phyloP scores from a whole-genome alignment of 2,888 invertebrate genomes.

The Isotomurus palustris region DNA sequence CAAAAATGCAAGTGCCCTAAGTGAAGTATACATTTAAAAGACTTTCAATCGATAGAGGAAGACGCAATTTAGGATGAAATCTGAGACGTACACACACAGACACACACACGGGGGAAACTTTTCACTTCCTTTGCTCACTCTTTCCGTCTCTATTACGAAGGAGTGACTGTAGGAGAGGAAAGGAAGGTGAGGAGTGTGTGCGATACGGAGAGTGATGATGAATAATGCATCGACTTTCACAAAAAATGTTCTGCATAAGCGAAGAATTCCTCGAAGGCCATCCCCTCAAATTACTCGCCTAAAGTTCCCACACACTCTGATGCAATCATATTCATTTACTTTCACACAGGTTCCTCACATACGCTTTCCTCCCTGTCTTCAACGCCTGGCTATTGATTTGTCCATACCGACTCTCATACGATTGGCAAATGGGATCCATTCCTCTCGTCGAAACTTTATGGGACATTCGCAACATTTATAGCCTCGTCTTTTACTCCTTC shows the following conservation, averaged over 20 bases:
- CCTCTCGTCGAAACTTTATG: slow-evolving; percentile 64
- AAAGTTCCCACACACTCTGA: background rate
- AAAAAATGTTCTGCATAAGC: background rate
- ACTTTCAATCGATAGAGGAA: slow-evolving; percentile 9
- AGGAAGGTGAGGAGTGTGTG: slow-evolving; percentile 1
- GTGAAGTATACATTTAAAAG: background rate
- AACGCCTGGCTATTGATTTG: slow-evolving; percentile 77
- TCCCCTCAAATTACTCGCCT: background rate
- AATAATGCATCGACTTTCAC: slow-evolving; percentile 26
- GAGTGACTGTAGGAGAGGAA: background rate
- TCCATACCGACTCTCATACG: slow-evolving; percentile 72
- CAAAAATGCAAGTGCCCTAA: background rate
- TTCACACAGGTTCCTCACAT: slow-evolving; percentile 67
- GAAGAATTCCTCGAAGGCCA: background rate
- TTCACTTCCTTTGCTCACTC: background rate
- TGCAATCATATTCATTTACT: background rate
- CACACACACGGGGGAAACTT: background rate
- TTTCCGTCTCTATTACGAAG: background rate
- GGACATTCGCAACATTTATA: slow-evolving; percentile 69
- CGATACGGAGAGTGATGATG: slow-evolving; percentile 20
- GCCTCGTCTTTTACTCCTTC: slow-evolving; percentile 63
- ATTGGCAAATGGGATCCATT: slow-evolving; percentile 89
- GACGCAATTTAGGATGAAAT: slow-evolving; percentile 13
- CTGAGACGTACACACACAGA: background rate
- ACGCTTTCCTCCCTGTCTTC: slow-evolving; percentile 73